Conservation (phyloP, 2,113 vertebrate genomes). For the Paraplagusia blochii region DNA sequence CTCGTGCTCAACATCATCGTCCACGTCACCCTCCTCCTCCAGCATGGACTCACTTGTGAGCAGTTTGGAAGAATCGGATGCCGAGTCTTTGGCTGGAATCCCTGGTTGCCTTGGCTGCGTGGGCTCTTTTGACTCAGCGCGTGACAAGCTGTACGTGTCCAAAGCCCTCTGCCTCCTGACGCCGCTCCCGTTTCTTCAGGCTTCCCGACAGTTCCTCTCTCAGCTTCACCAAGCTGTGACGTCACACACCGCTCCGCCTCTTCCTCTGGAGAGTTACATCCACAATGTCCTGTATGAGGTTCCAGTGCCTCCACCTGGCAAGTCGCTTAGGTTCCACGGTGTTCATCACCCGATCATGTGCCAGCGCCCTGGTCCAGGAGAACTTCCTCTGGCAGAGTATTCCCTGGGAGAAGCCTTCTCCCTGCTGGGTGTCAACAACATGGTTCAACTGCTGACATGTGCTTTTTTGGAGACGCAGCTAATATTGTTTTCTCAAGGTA, state of each 20-base stretch:
- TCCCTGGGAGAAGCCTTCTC: conserved; percentile 86
- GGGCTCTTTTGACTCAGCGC: conserved; percentile 83
- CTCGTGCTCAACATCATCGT: conserved; percentile 72
- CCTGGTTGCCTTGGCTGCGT: conserved; percentile 76
- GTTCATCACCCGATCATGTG: conserved; percentile 93
- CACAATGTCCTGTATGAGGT: conserved; percentile 97
- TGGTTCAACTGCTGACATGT: conserved; percentile 95
- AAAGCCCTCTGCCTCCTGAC: conserved; percentile 94
- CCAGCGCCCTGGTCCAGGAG: conserved; percentile 86
- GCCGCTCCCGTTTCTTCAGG: conserved; percentile 94
- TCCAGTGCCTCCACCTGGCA: conserved; percentile 88
- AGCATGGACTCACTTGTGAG: conserved; percentile 94
- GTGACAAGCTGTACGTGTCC: conserved; percentile 91
- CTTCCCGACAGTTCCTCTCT: conserved; percentile 88
- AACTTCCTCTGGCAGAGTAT: conserved; percentile 91
- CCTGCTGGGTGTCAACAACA: conserved; percentile 89
- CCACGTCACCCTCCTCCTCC: conserved; percentile 87
- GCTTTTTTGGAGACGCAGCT: conserved; percentile 97
- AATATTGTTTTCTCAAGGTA: conserved; percentile 95
- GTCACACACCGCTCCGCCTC: conserved; percentile 84
- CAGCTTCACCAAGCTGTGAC: conserved; percentile 89
- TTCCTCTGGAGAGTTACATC: conserved; percentile 96
- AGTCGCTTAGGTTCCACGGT: conserved; percentile 91
- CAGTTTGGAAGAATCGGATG: conserved; percentile 85
- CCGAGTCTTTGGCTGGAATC: conserved; percentile 72